Evolutionary conservation across 2,797 vertebrate genomes (phyloP).

Genomic region (Anomalospiza imberbis): DNA sequence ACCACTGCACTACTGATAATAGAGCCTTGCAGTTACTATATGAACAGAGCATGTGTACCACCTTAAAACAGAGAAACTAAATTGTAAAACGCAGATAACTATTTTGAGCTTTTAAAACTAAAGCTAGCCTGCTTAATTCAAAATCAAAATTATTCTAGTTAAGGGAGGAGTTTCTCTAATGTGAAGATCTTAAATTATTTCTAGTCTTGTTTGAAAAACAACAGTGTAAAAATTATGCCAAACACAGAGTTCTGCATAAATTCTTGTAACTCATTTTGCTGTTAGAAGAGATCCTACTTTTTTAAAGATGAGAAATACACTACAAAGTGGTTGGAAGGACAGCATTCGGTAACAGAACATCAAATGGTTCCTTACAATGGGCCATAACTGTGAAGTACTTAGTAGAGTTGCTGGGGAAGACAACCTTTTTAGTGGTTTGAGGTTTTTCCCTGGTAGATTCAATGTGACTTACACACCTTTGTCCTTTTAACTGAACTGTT

Average conservation of each 20-base stretch:
- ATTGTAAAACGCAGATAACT: neutral
- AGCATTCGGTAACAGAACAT: neutral
- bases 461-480: neutral
- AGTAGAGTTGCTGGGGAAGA: neutral
- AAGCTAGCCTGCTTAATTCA: neutral
- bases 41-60: neutral
- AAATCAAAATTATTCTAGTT: neutral
- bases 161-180: neutral
- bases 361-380: neutral
- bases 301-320: neutral
- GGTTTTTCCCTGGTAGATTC: neutral
- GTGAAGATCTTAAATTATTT: neutral
- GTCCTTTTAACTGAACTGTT: neutral
- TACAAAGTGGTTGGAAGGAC: neutral
- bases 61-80: neutral
- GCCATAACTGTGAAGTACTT: neutral
- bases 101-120: conserved; percentile 22
- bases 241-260: neutral
- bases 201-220: neutral
- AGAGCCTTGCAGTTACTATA: neutral
- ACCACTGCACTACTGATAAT: neutral
- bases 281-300: neutral
- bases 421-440: neutral
- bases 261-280: neutral
- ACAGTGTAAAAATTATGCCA: neutral